These are phyloP conservation scores for Spermophilus dauricus DNA, from an alignment of 2,113 vertebrate genomes.

Conservation along the genomic window DNA sequence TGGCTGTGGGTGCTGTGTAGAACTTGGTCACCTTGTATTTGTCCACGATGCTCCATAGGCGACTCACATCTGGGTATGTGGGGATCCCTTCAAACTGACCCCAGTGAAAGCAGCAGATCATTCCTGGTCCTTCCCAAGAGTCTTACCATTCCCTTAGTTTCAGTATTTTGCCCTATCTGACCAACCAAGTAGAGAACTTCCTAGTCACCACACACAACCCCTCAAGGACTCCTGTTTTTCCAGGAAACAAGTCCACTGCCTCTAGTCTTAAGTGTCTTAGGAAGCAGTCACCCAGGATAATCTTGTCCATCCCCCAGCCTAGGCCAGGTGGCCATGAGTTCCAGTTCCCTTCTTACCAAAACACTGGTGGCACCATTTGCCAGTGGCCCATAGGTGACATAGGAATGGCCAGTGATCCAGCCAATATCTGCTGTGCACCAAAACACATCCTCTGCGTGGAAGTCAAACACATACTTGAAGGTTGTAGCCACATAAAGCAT, in stretches of 20 bases:
- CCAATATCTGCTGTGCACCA: conserved; percentile 99
- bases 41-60: conserved; percentile 96
- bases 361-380: conserved; percentile 96
- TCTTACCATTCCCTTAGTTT: neutral
- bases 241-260: neutral
- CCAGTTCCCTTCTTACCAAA: conserved; percentile 89
- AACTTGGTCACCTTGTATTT: conserved; percentile 98
- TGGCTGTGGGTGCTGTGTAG: conserved; percentile 98
- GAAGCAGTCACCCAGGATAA: conserved; percentile 35
- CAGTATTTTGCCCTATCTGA: conserved; percentile 55
- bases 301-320: conserved; percentile 2
- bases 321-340: conserved; percentile 10
- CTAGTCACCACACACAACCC: neutral
- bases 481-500: conserved; percentile 96
- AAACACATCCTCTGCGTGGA: conserved; percentile 95
- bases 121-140: conserved; percentile 33
- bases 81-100: conserved; percentile 98
- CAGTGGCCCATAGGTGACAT: conserved; percentile 96
- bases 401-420: conserved; percentile 99
- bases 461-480: conserved; percentile 98
- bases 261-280: conserved; percentile 43
- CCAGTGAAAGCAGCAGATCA: conserved; percentile 69
- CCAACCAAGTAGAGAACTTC: conserved; percentile 43
- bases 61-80: conserved; percentile 94
- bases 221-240: conserved; percentile 27